Evolutionary conservation across 35 echinoderm and acorn worm genomes (phyloP).

Genomic region (Amphiura filiformis): DNA sequence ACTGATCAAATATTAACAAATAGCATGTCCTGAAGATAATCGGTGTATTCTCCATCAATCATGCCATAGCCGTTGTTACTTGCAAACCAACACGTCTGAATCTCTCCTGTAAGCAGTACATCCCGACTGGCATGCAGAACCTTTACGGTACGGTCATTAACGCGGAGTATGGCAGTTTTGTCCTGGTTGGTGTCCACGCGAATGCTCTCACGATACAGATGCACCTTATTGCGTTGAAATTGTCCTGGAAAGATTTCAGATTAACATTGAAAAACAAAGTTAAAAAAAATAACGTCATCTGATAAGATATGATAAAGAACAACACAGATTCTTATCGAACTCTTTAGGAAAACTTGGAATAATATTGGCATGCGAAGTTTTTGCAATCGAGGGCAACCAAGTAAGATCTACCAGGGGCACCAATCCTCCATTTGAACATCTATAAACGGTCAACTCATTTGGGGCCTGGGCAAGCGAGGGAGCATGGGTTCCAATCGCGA

Average conservation of each 20-base stretch:
- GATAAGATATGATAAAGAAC: too few species aligned
- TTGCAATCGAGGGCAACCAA: too few species aligned
- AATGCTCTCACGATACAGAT: background rate
- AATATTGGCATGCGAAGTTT: too few species aligned
- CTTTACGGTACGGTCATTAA: background rate
- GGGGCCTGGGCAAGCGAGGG: too few species aligned
- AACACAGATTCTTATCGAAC: too few species aligned
- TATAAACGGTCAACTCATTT: too few species aligned
- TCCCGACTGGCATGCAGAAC: constrained; percentile 11
- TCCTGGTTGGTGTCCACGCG: background rate
- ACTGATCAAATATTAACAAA: background rate
- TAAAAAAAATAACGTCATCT: background rate
- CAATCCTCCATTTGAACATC: too few species aligned
- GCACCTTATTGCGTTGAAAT: constrained; percentile 20
- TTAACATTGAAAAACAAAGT: background rate
- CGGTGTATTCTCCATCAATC: constrained; percentile 44
- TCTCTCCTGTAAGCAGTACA: background rate
- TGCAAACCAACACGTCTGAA: constrained; percentile 38
- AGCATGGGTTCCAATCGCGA: too few species aligned
- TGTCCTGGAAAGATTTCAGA: constrained; percentile 15
- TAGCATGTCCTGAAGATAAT: background rate
- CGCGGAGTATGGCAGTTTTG: background rate
- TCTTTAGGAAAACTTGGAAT: too few species aligned
- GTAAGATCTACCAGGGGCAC: too few species aligned
- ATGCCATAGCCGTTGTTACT: constrained; percentile 32